Base-by-base conservation (phyloP, 2,888 invertebrate genomes). In the Pristionchus maxplancki region DNA sequence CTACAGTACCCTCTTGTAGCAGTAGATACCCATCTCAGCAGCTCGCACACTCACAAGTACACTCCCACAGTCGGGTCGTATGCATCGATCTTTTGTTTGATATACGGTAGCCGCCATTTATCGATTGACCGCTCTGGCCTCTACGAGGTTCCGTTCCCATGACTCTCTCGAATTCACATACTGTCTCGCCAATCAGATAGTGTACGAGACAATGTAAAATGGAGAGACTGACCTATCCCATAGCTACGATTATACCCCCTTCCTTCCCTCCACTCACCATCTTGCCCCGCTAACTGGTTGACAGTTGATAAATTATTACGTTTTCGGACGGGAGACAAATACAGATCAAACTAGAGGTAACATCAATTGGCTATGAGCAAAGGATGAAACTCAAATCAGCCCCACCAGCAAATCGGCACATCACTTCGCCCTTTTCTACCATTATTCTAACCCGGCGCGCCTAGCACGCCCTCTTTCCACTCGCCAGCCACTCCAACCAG, bases 401-500 rank as follows among this genome's bases (percentile, higher is more conserved):
- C n/a, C n/a, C n/a, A n/a, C n/a, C n/a, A n/a, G n/a, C n/a, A n/a
- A n/a, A n/a, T n/a, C n/a, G n/a, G n/a, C n/a, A n/a, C n/a, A n/a
- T n/a, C n/a, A n/a, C n/a, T n/a, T n/a, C n/a, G n/a, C n/a, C n/a
- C n/a, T n/a, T n/a, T n/a, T n/a, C n/a, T n/a, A n/a, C n/a, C n/a
- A n/a, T n/a, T n/a, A n/a, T n/a, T n/a, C n/a, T n/a, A n/a, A n/a
- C n/a, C n/a, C n/a, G n/a, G n/a, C n/a, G n/a, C n/a, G n/a, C n/a
- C n/a, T n/a, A n/a, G n/a, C n/a, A n/a, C n/a, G n/a, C n/a, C n/a
- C n/a, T n/a, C n/a, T n/a, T n/a, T n/a, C n/a, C n/a, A n/a, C 31
- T 53, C 31, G 64, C 58, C 89, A 34, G 90, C 91, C 1, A 91
- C 83, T 53, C 88, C 90, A 24, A 91, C 31, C 37, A 90, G 64